Percentiles rank a stretch among this genome's conserved stretches.
phyloP scores from a whole-genome alignment of 1,140 invertebrate genomes.

The Temnothorax longispinosus region DNA sequence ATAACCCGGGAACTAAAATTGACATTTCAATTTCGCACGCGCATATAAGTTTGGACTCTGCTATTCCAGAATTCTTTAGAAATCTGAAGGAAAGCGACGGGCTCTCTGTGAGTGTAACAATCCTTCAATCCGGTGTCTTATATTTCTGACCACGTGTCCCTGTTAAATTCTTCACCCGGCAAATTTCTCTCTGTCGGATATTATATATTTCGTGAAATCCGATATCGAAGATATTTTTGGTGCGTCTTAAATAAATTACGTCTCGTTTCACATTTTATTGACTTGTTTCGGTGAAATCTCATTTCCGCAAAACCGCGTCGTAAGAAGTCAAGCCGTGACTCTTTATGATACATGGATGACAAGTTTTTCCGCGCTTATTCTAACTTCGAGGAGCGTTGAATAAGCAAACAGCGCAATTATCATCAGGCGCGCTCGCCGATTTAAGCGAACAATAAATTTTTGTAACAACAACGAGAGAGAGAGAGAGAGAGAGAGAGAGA shows the following conservation, averaged over 20 bases:
- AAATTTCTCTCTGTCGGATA: not conserved
- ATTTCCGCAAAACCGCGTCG: not conserved
- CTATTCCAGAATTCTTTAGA: not conserved
- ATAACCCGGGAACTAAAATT: not conserved
- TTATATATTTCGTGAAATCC: not conserved
- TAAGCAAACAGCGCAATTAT: conserved; percentile 7
- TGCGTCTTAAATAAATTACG: not conserved
- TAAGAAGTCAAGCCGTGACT: not conserved
- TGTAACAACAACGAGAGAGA: not conserved
- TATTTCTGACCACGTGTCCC: not conserved
- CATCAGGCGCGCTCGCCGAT: not conserved
- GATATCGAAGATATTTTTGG: not conserved
- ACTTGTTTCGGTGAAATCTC: not conserved
- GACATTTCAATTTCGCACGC: not conserved
- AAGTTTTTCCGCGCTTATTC: not conserved
- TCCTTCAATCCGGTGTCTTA: not conserved
- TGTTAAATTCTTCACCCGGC: not conserved
- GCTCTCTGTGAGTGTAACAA: not conserved
- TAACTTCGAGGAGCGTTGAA: conserved; percentile 8
- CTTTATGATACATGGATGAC: not conserved
- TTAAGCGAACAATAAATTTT: conserved; percentile 47
- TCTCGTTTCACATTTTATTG: not conserved
- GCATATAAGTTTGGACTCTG: not conserved
- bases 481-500: not conserved
- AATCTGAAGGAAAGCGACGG: not conserved